A percentile compares a stretch with the other conserved stretches of the same genome.
phyloP scores from a whole-genome alignment of 2,113 vertebrate genomes.

The Forbesichthys papilliferus region DNA sequence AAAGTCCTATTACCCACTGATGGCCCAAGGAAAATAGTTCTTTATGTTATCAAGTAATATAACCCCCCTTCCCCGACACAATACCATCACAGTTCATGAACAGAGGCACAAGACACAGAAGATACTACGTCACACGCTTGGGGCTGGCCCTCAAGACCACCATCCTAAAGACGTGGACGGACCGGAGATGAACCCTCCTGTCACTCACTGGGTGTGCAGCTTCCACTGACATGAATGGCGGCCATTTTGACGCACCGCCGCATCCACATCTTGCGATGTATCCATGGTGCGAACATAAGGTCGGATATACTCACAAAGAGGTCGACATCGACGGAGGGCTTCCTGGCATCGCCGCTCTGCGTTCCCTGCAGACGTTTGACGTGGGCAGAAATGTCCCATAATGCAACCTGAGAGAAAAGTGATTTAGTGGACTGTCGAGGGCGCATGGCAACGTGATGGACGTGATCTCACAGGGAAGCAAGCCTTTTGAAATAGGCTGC shows the following conservation, averaged over 20 bases:
- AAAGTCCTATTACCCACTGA: too few relatives aligned
- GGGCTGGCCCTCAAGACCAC: neutral
- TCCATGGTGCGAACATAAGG: conserved; percentile 13
- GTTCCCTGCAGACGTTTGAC: conserved; percentile 70
- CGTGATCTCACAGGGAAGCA: too few relatives aligned
- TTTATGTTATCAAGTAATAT: too few relatives aligned
- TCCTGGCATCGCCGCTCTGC: conserved; percentile 51
- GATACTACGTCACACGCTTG: too few relatives aligned
- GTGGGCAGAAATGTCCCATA: conserved; percentile 89
- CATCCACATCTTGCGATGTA: neutral
- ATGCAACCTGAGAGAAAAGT: conserved; percentile 75
- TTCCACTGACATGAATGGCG: too few relatives aligned
- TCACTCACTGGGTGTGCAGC: too few relatives aligned
- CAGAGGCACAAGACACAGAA: too few relatives aligned
- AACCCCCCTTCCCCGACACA: too few relatives aligned
- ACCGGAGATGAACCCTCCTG: too few relatives aligned
- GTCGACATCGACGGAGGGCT: conserved; percentile 54
- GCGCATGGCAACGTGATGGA: too few relatives aligned
- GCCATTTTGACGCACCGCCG: neutral
- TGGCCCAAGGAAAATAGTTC: too few relatives aligned
- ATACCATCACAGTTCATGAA: too few relatives aligned
- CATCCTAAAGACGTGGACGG: neutral
- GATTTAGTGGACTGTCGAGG: conserved; percentile 11
- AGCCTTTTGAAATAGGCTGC: neutral
- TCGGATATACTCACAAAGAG: conserved; percentile 63